Conservation (phyloP, 2,797 vertebrate species). For the Lemur catta region DNA sequence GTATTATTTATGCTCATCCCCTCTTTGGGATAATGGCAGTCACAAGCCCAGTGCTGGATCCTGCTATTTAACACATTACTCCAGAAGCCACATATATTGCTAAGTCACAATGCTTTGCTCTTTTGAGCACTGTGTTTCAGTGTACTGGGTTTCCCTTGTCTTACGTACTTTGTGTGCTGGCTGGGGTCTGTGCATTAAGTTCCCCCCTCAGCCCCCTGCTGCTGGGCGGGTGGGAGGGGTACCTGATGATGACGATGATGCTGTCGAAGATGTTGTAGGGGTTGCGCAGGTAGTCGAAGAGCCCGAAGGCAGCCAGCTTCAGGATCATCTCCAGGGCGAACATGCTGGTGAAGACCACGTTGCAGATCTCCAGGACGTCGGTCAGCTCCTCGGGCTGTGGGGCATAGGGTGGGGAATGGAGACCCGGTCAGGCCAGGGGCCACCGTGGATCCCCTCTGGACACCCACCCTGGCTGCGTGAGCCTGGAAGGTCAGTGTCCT, state of each 20-base stretch:
- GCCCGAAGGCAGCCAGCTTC: slow-evolving; percentile 94
- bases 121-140: neutral
- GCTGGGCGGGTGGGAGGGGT: neutral
- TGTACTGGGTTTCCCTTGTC: neutral
- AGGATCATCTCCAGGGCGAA: slow-evolving; percentile 98
- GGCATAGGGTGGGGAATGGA: neutral
- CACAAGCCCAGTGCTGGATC: neutral
- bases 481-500: neutral
- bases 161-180: fast-evolving
- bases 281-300: slow-evolving; percentile 94
- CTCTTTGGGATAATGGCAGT: neutral
- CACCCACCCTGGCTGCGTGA: neutral
- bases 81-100: neutral
- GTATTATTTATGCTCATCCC: too few species aligned
- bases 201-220: fast-evolving
- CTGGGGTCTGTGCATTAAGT: fast-evolving
- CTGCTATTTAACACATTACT: neutral
- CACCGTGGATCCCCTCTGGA: neutral
- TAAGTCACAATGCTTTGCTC: neutral
- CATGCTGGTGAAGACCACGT: slow-evolving; percentile 99
- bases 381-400: slow-evolving; percentile 95
- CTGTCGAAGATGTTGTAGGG: slow-evolving; percentile 98
- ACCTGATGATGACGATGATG: slow-evolving; percentile 98
- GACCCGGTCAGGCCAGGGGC: neutral
- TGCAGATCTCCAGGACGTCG: slow-evolving; percentile 97